These are phyloP conservation scores for Scaptomyza montana DNA, from an alignment of 1,140 invertebrate species.

Conservation along the genomic window DNA sequence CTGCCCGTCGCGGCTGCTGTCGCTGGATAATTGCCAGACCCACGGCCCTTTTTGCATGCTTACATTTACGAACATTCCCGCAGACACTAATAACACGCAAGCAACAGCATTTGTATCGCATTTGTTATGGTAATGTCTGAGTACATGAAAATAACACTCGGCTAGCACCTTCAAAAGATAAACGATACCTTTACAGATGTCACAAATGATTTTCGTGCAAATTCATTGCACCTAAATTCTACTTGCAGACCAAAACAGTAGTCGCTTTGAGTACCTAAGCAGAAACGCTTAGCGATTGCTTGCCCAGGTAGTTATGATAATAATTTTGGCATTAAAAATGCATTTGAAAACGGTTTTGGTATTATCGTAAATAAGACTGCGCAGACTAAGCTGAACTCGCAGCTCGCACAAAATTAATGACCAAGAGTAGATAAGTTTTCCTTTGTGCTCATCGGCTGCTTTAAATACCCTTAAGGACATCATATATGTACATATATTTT, in stretches of 20 bases:
- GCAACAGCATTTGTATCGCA: slow-evolving; percentile 57
- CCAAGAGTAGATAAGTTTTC: neutral
- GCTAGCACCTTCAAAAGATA: slow-evolving; percentile 11
- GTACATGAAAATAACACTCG: slow-evolving; percentile 53
- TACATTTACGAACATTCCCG: neutral
- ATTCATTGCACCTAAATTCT: slow-evolving; percentile 47
- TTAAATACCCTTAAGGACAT: too few species aligned
- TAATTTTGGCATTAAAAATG: slow-evolving; percentile 34
- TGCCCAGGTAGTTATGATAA: slow-evolving; percentile 13
- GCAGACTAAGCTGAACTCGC: neutral
- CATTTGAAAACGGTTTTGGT: slow-evolving; percentile 4
- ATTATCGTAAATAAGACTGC: neutral
- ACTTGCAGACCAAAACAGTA: slow-evolving; percentile 37
- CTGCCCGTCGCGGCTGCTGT: slow-evolving; percentile 5
- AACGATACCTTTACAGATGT: slow-evolving; percentile 16
- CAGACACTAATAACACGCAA: slow-evolving; percentile 22
- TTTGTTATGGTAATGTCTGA: slow-evolving; percentile 61
- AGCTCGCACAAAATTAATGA: neutral
- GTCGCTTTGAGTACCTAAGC: slow-evolving; percentile 16
- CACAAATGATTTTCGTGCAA: slow-evolving; percentile 27
- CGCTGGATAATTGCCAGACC: slow-evolving; percentile 62
- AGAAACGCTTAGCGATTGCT: neutral
- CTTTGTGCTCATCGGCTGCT: too few species aligned
- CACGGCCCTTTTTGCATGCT: slow-evolving; percentile 57
- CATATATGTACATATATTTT: too few species aligned